Evolutionary conservation across 2,113 vertebrate species (phyloP), one percentile per base, ranked within the genome.

Genomic region (Ctenodactylus gundi): DNA sequence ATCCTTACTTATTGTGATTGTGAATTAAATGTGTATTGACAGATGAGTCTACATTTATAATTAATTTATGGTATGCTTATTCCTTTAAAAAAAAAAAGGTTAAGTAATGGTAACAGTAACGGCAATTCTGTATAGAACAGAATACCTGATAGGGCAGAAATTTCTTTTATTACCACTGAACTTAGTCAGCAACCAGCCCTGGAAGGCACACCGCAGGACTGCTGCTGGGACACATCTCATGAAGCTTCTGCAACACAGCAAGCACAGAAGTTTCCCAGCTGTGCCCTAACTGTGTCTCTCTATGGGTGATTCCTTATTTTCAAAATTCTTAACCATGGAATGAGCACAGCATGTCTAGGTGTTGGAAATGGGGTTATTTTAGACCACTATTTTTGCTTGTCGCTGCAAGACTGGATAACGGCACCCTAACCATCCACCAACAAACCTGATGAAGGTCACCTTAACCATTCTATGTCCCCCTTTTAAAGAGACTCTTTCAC

Each of bases 391-490:
- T 96, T 92, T 70, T 77, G 64, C 77, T 76, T 85, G 27, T 95
- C 44, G 80, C 95, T 84, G 58, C n/a, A 95, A 84, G 31, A 73
- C 39, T 10, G 83, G 57, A 86, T 65, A 41, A 86, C 13, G 76
- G 85, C 65, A 75, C 60, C 46, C 65, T 60, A 65, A 88, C 11
- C 62, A 84, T 84, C 72, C 62, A 84, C 46, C 25, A 14, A 39
- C 81, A 80, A 89, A 80, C 85, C 36, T 76, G 65, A 81, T 78
- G 86, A 97, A 85, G 78, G 62, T 94, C 67, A 85, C 49, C 88
- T 91, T 62, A 77, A 91, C 91, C 60, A 94, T 68, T 57, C 10
- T 85, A 65, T 15, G 70, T 73, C 72, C 7, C n/a, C 18, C 13
- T 90, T 75, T 58, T 53, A 44, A 88, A 91, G 92, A 36, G 15